Evolutionary conservation across 2,113 vertebrate genomes (phyloP).

Genomic region (Chitala chitala): DNA sequence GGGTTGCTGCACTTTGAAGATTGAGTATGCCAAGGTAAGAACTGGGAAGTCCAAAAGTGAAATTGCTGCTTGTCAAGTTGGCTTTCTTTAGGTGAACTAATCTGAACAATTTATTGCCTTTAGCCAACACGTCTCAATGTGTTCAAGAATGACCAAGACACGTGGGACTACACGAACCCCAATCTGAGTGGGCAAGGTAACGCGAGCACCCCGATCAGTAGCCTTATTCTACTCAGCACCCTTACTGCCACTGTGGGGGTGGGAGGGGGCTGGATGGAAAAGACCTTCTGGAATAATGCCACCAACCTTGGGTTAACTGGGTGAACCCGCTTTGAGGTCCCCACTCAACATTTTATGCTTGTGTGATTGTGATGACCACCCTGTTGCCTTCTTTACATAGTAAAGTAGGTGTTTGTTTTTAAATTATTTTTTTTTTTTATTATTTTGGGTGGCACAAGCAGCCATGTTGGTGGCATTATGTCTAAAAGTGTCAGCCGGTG

Average conservation of each 20-base stretch:
- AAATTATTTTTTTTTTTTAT: too few species aligned
- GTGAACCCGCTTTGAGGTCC: neutral
- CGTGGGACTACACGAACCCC: conserved; percentile 96
- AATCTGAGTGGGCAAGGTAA: conserved; percentile 91
- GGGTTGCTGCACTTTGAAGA: conserved; percentile 91
- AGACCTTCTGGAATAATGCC: conserved; percentile 38
- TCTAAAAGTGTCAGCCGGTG: conserved; percentile 1
- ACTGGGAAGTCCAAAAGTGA: neutral
- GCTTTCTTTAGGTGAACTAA: neutral
- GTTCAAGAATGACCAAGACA: conserved; percentile 96
- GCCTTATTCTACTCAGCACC: conserved; percentile 23
- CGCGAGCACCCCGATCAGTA: neutral
- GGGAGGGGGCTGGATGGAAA: conserved; percentile 11
- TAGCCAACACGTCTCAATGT: conserved; percentile 92
- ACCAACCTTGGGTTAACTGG: conserved; percentile 2
- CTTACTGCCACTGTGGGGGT: conserved; percentile 41
- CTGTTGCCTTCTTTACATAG: neutral
- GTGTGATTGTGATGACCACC: neutral
- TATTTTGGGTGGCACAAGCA: too few species aligned
- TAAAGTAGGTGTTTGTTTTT: neutral
- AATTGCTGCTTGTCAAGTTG: neutral
- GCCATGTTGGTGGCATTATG: conserved; percentile 16
- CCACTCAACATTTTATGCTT: neutral
- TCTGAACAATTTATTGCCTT: conserved; percentile 4
- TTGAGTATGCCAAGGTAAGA: conserved; percentile 90